A percentile compares a stretch with the other conserved stretches of the same genome.
Evolutionary conservation across 23 tunicate species (phyloP).

Genomic region (Ciona savignyi): DNA sequence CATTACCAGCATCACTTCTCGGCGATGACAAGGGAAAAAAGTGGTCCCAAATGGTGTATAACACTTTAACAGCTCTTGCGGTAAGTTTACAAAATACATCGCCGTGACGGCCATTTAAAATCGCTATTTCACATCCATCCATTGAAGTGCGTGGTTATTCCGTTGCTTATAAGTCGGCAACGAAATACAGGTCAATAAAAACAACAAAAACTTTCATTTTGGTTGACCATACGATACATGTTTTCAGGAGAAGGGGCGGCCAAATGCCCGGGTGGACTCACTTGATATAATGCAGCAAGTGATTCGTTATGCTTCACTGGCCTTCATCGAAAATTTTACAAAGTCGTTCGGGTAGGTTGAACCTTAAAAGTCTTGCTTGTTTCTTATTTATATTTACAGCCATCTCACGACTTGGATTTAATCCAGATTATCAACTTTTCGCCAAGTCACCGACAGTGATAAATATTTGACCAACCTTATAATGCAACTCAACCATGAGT

Average conservation of each 20-base stretch:
- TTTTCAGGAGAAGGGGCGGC: not conserved
- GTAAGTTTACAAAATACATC: slow-evolving; percentile 36
- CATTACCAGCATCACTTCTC: slow-evolving; percentile 26
- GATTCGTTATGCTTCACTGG: slow-evolving; percentile 54
- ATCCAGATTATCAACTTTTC: not conserved
- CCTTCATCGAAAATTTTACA: slow-evolving; percentile 44
- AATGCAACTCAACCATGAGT: not conserved
- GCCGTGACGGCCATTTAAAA: too few relatives aligned
- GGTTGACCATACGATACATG: too few relatives aligned
- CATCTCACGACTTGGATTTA: too few relatives aligned
- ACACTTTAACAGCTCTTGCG: slow-evolving; percentile 53
- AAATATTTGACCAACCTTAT: not conserved
- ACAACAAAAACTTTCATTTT: too few relatives aligned
- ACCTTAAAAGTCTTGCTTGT: not conserved
- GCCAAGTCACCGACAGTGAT: not conserved
- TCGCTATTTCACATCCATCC: too few relatives aligned
- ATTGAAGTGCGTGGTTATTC: too few relatives aligned
- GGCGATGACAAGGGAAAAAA: slow-evolving; percentile 42
- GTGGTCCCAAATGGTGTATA: slow-evolving; percentile 70
- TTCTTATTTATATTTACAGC: not conserved
- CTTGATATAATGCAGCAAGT: slow-evolving; percentile 78
- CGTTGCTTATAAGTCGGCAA: too few relatives aligned
- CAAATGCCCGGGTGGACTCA: not conserved
- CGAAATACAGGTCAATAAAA: too few relatives aligned
- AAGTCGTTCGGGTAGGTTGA: slow-evolving; percentile 49